These are phyloP conservation scores for Leptodirus hochenwartii DNA, from an alignment of 2,888 invertebrate genomes.

Conservation along the genomic window DNA sequence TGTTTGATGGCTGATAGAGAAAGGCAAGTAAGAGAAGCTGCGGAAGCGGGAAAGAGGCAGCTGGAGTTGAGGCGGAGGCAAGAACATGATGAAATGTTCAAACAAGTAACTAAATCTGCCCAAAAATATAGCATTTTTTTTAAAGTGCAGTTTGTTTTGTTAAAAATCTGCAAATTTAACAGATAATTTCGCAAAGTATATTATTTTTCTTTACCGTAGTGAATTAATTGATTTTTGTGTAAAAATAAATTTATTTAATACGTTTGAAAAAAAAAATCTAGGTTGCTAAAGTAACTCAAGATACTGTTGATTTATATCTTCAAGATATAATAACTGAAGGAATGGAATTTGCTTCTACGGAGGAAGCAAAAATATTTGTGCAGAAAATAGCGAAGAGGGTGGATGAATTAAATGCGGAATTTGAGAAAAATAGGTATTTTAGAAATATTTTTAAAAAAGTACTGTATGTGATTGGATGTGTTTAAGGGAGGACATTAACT, in stretches of 20 bases:
- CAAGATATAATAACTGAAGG: constrained; percentile 42
- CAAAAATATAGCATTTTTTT: too few species aligned
- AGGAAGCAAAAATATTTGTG: constrained; percentile 34
- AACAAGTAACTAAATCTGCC: constrained; percentile 30
- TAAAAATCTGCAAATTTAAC: too few species aligned
- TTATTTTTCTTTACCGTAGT: too few species aligned
- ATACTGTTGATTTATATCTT: constrained; percentile 41
- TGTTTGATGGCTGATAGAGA: constrained; percentile 62
- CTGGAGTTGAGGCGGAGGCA: constrained; percentile 50
- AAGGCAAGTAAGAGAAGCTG: constrained; percentile 56
- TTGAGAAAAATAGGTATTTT: constrained; percentile 7
- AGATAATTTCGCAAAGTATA: too few species aligned
- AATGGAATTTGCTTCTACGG: constrained; percentile 35
- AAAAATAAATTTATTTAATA: background rate
- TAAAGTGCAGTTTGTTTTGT: background rate
- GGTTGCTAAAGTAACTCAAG: constrained; percentile 39
- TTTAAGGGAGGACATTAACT: constrained; percentile 14
- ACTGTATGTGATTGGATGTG: constrained; percentile 4
- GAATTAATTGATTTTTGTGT: too few species aligned
- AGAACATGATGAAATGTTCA: constrained; percentile 68
- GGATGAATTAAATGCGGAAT: constrained; percentile 32
- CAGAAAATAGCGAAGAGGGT: constrained; percentile 34
- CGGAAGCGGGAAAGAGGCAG: constrained; percentile 62
- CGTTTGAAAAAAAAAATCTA: too few species aligned
- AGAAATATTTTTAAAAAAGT: constrained; percentile 2